Percentiles rank a stretch among this genome's conserved stretches.
Evolutionary conservation across 2,113 vertebrate genomes (phyloP).

Genomic region (Maccullochella peelii): DNA sequence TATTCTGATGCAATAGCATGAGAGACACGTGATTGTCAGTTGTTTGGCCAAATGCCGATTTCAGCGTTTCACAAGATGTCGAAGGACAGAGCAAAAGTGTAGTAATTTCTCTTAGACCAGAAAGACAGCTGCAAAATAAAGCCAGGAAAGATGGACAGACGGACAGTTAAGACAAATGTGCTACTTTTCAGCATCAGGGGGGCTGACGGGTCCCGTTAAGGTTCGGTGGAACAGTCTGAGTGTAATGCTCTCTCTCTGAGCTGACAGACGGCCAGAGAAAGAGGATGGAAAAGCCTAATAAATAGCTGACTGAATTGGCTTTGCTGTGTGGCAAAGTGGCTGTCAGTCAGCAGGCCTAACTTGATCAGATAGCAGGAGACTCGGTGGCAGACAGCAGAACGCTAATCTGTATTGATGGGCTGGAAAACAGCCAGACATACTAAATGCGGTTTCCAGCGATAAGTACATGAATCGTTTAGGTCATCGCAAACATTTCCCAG

Average conservation of each 20-base stretch:
- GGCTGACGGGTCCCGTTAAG: slow-evolving; percentile 51
- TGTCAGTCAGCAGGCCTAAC: slow-evolving; percentile 75
- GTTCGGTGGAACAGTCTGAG: slow-evolving; percentile 49
- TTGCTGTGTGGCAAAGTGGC: slow-evolving; percentile 68
- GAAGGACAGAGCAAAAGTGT: slow-evolving; percentile 20
- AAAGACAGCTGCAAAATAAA: slow-evolving; percentile 28
- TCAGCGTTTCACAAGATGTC: slow-evolving; percentile 14
- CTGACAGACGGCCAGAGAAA: slow-evolving; percentile 57
- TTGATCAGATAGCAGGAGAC: slow-evolving; percentile 78
- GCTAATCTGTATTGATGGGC: slow-evolving; percentile 76
- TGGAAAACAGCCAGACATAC: slow-evolving; percentile 55
- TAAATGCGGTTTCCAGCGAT: slow-evolving; percentile 38
- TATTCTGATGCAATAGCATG: neutral
- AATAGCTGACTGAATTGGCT: slow-evolving; percentile 74
- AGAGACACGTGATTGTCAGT: slow-evolving; percentile 16
- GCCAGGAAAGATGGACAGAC: slow-evolving; percentile 32
- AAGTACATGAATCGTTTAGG: slow-evolving; percentile 37
- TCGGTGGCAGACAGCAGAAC: slow-evolving; percentile 67
- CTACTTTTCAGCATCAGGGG: slow-evolving; percentile 56
- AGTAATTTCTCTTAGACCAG: slow-evolving; percentile 26
- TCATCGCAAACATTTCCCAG: slow-evolving; percentile 30
- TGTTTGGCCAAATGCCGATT: slow-evolving; percentile 19
- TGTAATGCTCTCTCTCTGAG: slow-evolving; percentile 48
- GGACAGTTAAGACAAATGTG: slow-evolving; percentile 56
- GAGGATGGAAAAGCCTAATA: slow-evolving; percentile 63